These are phyloP conservation scores for Argynnis bischoffii DNA, from an alignment of 2,888 invertebrate genomes.

Conservation along the genomic window DNA sequence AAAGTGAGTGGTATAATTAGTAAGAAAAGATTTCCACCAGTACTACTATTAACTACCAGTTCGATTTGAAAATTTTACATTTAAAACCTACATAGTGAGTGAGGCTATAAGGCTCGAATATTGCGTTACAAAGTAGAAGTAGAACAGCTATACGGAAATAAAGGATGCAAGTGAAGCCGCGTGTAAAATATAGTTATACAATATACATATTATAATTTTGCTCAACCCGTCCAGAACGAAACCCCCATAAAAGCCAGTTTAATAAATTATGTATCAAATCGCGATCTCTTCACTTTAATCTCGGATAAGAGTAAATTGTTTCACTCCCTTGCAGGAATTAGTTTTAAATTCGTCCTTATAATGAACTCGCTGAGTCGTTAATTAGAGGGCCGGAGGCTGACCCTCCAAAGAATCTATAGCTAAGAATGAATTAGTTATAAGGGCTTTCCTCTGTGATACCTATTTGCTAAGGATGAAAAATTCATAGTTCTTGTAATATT, in stretches of 20 bases:
- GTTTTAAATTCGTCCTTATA: constrained; percentile 40
- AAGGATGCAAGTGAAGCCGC: too few species aligned
- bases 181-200: too few species aligned
- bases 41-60: too few species aligned
- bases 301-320: constrained; percentile 50
- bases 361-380: constrained; percentile 38
- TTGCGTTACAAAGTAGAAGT: too few species aligned
- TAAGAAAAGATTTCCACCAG: too few species aligned
- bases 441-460: constrained; percentile 1
- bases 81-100: too few species aligned
- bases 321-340: constrained; percentile 37
- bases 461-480: not conserved
- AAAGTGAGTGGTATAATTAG: too few species aligned
- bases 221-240: too few species aligned
- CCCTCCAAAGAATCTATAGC: constrained; percentile 17
- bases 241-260: constrained; percentile 23
- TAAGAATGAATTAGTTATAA: constrained; percentile 1
- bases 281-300: constrained; percentile 59
- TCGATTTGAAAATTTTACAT: too few species aligned
- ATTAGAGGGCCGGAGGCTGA: constrained; percentile 23
- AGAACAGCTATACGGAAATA: too few species aligned
- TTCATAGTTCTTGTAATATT: constrained; percentile 12
- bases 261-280: constrained; percentile 64
- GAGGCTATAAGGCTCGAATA: too few species aligned
- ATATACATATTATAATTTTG: too few species aligned